Percentiles rank a stretch among this genome's conserved stretches.
Evolutionary conservation across 2,797 vertebrate genomes (phyloP).

Genomic region (Erethizon dorsatum): DNA sequence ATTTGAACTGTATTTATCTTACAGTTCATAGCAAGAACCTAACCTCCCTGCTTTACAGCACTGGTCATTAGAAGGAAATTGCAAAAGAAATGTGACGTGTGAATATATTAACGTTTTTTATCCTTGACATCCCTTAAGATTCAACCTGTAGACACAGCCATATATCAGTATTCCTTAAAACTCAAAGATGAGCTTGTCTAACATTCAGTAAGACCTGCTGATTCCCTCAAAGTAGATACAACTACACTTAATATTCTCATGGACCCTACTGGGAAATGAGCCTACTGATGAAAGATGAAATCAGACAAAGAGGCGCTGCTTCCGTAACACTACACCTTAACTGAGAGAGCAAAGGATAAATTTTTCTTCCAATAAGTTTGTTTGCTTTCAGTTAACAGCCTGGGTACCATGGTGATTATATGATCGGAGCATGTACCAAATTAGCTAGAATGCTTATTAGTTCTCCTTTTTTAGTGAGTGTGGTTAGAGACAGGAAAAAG

Average conservation of each 20-base stretch:
- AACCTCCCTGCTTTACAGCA: constrained; percentile 46
- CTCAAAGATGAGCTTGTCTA: constrained; percentile 13
- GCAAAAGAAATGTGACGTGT: constrained; percentile 12
- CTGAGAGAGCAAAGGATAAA: not conserved
- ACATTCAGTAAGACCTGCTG: not conserved
- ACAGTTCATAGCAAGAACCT: constrained; percentile 41
- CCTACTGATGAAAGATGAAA: not conserved
- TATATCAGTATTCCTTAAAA: constrained; percentile 16
- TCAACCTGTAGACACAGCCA: constrained; percentile 6
- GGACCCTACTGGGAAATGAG: not conserved
- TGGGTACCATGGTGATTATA: constrained; percentile 74
- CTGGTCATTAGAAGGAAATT: constrained; percentile 32
- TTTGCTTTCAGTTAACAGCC: constrained; percentile 62
- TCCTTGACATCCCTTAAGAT: constrained; percentile 47
- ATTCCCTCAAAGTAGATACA: not conserved
- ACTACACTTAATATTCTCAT: not conserved
- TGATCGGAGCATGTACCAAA: constrained; percentile 71
- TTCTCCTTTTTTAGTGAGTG: constrained; percentile 18
- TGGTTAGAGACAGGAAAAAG: not conserved
- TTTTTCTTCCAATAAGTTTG: constrained; percentile 44
- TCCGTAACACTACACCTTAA: not conserved
- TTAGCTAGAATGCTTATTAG: constrained; percentile 67
- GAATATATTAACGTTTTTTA: constrained; percentile 39
- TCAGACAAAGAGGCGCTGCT: not conserved
- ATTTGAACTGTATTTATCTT: constrained; percentile 54